phyloP scores from a whole-genome alignment of 2,888 invertebrate genomes.

The Hydriomena furcata region DNA sequence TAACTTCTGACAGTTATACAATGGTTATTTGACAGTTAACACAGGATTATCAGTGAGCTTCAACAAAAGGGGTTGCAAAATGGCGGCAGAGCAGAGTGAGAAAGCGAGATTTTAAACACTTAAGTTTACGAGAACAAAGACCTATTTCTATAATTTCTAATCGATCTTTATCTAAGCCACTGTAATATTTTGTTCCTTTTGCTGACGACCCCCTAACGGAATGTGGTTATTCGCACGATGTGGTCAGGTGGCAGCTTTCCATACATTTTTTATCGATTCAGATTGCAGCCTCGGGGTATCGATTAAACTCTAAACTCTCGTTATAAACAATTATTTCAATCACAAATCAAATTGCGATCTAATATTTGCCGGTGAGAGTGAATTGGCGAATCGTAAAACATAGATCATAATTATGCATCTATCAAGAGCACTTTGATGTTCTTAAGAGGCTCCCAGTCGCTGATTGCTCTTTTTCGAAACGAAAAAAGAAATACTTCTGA shows the following conservation, averaged over 20 bases:
- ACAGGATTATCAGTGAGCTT: too few species aligned
- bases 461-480: too few species aligned
- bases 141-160: neutral
- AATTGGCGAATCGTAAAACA: constrained; percentile 32
- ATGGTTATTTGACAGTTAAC: too few species aligned
- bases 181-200: constrained; percentile 47
- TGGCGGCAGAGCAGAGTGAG: too few species aligned
- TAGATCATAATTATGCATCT: constrained; percentile 28
- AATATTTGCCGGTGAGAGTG: constrained; percentile 43
- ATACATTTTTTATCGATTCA: constrained; percentile 59
- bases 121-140: too few species aligned
- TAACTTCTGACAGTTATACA: too few species aligned
- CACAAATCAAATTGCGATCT: constrained; percentile 46
- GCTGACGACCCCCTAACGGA: constrained; percentile 47
- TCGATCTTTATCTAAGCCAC: constrained; percentile 12
- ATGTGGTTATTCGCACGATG: constrained; percentile 63
- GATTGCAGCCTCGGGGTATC: constrained; percentile 49
- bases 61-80: too few species aligned
- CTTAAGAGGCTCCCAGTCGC: too few species aligned
- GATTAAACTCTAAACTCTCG: constrained; percentile 55
- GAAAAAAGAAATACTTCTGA: too few species aligned
- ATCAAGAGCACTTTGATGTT: constrained; percentile 26
- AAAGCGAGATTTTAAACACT: too few species aligned
- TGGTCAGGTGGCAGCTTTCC: constrained; percentile 57
- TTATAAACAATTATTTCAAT: constrained; percentile 51